Evolutionary conservation across 2,797 vertebrate genomes (phyloP), one percentile per base, ranked within the genome.

Genomic region (Sebastes matsubarae): DNA sequence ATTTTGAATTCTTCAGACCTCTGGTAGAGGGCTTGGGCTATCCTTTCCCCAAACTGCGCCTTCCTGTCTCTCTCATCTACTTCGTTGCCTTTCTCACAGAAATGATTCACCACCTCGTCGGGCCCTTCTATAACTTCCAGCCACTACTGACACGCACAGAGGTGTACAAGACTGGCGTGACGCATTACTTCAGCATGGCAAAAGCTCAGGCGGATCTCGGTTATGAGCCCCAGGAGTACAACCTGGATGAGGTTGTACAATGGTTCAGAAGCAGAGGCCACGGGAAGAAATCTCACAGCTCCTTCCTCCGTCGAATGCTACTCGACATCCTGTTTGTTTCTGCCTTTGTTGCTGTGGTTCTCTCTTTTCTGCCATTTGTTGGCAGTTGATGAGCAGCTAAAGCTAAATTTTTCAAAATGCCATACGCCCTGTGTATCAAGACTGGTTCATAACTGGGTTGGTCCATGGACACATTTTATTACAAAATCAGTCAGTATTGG

Each of bases 161-260:
- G 87, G 98, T 99, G 81, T 99, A 98, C 87, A 99, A 99, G 94
- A 99, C 97, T 0, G 98, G 97, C 0, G 94, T 99, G 83, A 99
- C 98, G 0, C 98, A 99, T 87, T 99, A 99, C 88, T 99, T 99
- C 65, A 99, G 96, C 83, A 91, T 97, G 84, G 94, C 93, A 8
- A 99, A 99, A 83, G 98, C 98, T 58, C 96, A 85, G 83, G 94
- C 52, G 1, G 97, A 99, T 87, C 95, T 99, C 7, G 91, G 96
- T 2, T 99, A 99, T 2, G 68, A 96, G 50, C 97, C 98, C 10
- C 88, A 88, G 81, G 84, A 93, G 0, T 94, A 95, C 63, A 94
- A 90, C 92, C 94, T 99, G 80, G 93, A 95, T 4, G 97, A 99
- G 84, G 97, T 96, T 11, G 96, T 98, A 0, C 93, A 96, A 5